Percentiles rank a stretch among this genome's conserved stretches.
phyloP scores from a whole-genome alignment of 2,797 vertebrate genomes.

The Allobates femoralis region DNA sequence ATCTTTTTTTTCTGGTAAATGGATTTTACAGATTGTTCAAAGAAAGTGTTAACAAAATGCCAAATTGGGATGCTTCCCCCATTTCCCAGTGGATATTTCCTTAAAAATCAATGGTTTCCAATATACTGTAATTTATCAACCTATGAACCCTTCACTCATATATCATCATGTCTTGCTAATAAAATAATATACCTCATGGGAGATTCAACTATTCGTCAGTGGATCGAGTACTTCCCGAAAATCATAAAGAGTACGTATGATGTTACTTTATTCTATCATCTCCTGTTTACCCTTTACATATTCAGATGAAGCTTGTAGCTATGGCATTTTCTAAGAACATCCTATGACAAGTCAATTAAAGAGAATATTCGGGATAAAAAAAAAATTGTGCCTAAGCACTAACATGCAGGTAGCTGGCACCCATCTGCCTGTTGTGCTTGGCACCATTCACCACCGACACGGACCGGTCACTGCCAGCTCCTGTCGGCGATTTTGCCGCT shows the following conservation, averaged over 20 bases:
- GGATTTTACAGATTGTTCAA: slow-evolving; percentile 28
- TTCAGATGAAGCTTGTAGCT: neutral
- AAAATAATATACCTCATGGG: slow-evolving; percentile 68
- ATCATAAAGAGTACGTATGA: slow-evolving; percentile 60
- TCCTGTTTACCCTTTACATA: neutral
- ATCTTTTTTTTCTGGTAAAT: neutral
- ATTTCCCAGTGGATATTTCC: slow-evolving; percentile 55
- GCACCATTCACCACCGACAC: no score
- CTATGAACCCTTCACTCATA: slow-evolving; percentile 27
- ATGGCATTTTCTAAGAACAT: no score
- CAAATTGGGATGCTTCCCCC: slow-evolving; percentile 50
- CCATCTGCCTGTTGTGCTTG: no score
- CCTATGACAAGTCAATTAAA: no score
- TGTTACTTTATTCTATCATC: neutral
- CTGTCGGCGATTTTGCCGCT: no score
- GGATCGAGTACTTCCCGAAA: slow-evolving; percentile 67
- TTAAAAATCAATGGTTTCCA: slow-evolving; percentile 46
- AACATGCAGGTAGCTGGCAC: no score
- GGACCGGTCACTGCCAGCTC: no score
- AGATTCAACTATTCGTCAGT: slow-evolving; percentile 67
- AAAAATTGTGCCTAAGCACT: no score
- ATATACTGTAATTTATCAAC: slow-evolving; percentile 48
- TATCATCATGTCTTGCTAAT: slow-evolving; percentile 57
- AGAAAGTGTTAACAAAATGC: slow-evolving; percentile 45
- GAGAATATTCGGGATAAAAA: no score